Base-by-base conservation (phyloP, 2,888 invertebrate species). In the Drosophila gaucha region DNA sequence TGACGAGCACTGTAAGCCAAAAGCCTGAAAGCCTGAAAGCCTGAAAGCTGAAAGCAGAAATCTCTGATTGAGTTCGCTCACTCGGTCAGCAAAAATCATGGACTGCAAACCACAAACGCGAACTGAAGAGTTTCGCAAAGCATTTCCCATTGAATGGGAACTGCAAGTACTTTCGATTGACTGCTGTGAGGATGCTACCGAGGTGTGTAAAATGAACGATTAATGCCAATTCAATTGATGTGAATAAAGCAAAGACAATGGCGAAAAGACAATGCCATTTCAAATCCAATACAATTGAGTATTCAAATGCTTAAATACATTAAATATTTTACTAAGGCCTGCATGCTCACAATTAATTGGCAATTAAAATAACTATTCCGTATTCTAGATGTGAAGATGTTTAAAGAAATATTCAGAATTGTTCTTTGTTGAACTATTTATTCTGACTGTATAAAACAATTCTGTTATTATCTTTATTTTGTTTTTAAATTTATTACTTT, bases 21-120 rank as follows among this genome's bases (percentile, higher is more conserved):
- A 41, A 46, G 31, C 57, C 43, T 44, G 43, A 31, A 22, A n/a
- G n/a, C n/a, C n/a, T n/a, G n/a, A n/a, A n/a, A n/a, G 39, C 16
- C 35, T 35, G 35, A 35, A 35, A 8, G 0, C 35, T 16, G 64
- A 52, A 56, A 55, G 49, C 67, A 57, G 50, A 65, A 67, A 59
- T 58, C 71, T 56, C 67, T 78, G 80, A 74, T 80, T 78, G 59
- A 74, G 64, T 67, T 67, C 43, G 16, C 10, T 28, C 16, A 35
- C 36, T 51, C 22, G 56, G 63, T 74, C 66, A 67, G 66, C 67
- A 47, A 38, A 66, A 65, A 65, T 69, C 38, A 58, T 54, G 30
- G 46, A 28, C 58, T 16, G n/a, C 39, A 9, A 62, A 46, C 67
- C n/a, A 67, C 35, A 30, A 20, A n/a, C 12, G 4, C 3, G 22